phyloP scores from a whole-genome alignment of 2,113 vertebrate genomes.

The Pluvialis apricaria region DNA sequence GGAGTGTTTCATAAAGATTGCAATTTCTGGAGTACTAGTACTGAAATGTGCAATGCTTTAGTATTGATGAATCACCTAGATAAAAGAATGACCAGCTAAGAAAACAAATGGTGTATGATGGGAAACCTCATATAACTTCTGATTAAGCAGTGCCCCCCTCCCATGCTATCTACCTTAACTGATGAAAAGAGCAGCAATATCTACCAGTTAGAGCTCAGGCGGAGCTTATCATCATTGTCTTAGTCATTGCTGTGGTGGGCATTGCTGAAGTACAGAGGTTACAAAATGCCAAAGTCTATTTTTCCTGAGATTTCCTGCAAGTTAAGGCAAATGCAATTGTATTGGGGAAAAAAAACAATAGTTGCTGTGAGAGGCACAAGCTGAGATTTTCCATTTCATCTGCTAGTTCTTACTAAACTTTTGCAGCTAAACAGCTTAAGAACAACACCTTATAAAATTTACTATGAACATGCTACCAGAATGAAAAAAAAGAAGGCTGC shows the following conservation, averaged over 20 bases:
- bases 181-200: not conserved
- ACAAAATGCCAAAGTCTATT: not conserved
- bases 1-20: not conserved
- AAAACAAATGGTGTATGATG: not conserved
- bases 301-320: not conserved
- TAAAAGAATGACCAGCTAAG: not conserved
- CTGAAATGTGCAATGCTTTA: not conserved
- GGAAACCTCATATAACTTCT: not conserved
- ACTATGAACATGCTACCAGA: not conserved
- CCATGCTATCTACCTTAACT: not conserved
- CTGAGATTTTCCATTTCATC: not conserved
- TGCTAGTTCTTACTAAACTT: not conserved
- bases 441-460: slow-evolving; percentile 22
- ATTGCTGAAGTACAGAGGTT: not conserved
- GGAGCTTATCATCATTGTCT: not conserved
- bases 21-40: not conserved
- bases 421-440: slow-evolving; percentile 17
- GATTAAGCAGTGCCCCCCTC: not conserved
- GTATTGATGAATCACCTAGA: not conserved
- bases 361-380: not conserved
- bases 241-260: not conserved
- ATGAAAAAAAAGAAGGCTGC: not conserved
- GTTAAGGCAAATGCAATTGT: not conserved
- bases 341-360: not conserved
- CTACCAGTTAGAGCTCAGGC: not conserved